These are phyloP conservation scores for Hydropsyche tenuis DNA, from an alignment of 1,140 invertebrate species.

Conservation along the genomic window DNA sequence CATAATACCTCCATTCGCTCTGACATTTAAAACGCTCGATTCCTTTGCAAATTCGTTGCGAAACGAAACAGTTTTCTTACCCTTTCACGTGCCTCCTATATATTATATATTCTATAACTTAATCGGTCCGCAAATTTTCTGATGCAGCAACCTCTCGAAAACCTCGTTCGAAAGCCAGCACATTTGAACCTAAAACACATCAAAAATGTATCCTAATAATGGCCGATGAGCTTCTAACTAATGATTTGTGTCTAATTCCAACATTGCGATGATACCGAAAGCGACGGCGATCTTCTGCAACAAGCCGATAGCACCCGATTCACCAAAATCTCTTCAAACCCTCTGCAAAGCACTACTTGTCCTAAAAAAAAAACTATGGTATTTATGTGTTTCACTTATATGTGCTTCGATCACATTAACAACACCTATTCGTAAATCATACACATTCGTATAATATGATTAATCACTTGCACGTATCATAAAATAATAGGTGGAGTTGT, in stretches of 20 bases:
- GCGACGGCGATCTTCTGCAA: background rate
- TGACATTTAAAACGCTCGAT: slow-evolving; percentile 13
- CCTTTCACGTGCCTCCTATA: background rate
- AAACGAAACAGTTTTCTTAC: background rate
- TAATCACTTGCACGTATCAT: slow-evolving; percentile 20
- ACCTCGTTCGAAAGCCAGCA: slow-evolving; percentile 15
- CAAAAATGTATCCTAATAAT: background rate
- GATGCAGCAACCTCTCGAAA: slow-evolving; percentile 38
- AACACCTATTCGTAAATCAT: background rate
- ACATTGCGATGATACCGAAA: background rate
- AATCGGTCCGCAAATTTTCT: background rate
- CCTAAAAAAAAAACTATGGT: slow-evolving; percentile 44
- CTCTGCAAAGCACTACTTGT: slow-evolving; percentile 40
- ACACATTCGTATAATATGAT: background rate
- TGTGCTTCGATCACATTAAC: slow-evolving; percentile 36
- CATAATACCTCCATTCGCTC: background rate
- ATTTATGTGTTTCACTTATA: slow-evolving; percentile 49
- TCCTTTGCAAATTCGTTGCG: background rate
- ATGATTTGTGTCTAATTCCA: background rate
- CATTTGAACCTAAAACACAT: background rate
- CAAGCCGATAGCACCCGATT: slow-evolving; percentile 16
- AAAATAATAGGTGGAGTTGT: no score
- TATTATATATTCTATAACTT: slow-evolving; percentile 4
- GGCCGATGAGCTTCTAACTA: slow-evolving; percentile 10
- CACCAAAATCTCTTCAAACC: slow-evolving; percentile 37